phyloP scores from a whole-genome alignment of 2,888 invertebrate species.

The Chironomus riparius region DNA sequence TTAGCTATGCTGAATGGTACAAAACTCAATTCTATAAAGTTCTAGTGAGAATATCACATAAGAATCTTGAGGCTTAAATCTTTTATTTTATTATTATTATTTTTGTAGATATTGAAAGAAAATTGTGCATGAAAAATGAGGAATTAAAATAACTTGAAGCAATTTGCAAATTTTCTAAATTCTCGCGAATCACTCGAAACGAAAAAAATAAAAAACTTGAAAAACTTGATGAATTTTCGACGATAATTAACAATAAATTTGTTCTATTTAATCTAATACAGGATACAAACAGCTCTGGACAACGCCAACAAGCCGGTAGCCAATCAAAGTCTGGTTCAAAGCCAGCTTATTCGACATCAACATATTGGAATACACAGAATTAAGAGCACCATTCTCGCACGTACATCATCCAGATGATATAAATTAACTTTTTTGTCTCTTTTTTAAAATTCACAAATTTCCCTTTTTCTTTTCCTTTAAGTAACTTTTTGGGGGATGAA shows the following conservation, averaged over 20 bases:
- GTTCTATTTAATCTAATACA: conserved; percentile 31
- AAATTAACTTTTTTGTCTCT: neutral
- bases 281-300: conserved; percentile 44
- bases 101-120: too few species aligned
- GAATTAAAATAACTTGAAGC: neutral
- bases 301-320: conserved; percentile 42
- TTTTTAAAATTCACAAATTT: neutral
- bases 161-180: conserved; percentile 22
- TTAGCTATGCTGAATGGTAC: too few species aligned
- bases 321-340: conserved; percentile 43
- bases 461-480: neutral
- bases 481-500: neutral
- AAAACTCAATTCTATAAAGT: too few species aligned
- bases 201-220: neutral
- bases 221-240: neutral
- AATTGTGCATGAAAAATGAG: too few species aligned
- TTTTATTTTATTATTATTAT: too few species aligned
- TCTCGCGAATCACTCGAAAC: neutral
- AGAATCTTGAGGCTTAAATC: too few species aligned
- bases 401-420: neutral
- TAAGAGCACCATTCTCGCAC: conserved; percentile 31
- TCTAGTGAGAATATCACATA: too few species aligned
- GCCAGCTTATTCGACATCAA: conserved; percentile 41
- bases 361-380: conserved; percentile 44
- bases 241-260: neutral